phyloP scores from a whole-genome alignment of 2,888 invertebrate genomes.

The Parascotia fuliginaria region DNA sequence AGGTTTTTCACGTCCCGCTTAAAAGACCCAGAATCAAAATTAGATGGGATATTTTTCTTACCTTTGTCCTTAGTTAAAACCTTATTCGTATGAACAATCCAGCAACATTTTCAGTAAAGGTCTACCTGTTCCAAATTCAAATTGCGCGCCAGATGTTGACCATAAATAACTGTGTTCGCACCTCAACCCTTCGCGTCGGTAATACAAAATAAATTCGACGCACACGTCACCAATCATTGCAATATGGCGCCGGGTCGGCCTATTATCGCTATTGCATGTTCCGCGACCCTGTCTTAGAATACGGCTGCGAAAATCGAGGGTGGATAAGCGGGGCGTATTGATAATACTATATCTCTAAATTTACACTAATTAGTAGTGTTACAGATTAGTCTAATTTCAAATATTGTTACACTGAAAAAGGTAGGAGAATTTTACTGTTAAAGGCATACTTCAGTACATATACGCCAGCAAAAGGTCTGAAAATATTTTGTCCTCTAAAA shows the following conservation, averaged over 20 bases:
- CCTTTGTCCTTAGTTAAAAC: background rate
- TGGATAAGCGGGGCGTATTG: conserved; percentile 2
- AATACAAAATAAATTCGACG: conserved; percentile 79
- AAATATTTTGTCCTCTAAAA: too few relatives aligned
- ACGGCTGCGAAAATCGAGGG: conserved; percentile 43
- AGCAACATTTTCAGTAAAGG: conserved; percentile 32
- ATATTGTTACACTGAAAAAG: too few relatives aligned
- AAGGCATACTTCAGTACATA: too few relatives aligned
- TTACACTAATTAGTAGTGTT: too few relatives aligned
- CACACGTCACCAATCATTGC: conserved; percentile 77
- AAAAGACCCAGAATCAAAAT: too few relatives aligned
- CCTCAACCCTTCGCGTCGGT: conserved; percentile 78
- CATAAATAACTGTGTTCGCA: conserved; percentile 71
- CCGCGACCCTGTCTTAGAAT: conserved; percentile 66
- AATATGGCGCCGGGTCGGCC: conserved; percentile 79
- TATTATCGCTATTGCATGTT: conserved; percentile 74
- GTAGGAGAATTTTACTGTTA: too few relatives aligned
- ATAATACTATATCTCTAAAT: background rate
- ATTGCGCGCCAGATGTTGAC: conserved; percentile 62
- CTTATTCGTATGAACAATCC: background rate
- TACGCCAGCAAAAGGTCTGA: too few relatives aligned
- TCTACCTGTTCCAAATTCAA: conserved; percentile 54
- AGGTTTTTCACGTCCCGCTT: too few relatives aligned
- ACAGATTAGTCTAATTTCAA: too few relatives aligned
- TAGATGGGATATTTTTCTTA: too few relatives aligned